These are phyloP conservation scores for Natator depressus DNA, from an alignment of 2,113 vertebrate genomes.

Conservation along the genomic window DNA sequence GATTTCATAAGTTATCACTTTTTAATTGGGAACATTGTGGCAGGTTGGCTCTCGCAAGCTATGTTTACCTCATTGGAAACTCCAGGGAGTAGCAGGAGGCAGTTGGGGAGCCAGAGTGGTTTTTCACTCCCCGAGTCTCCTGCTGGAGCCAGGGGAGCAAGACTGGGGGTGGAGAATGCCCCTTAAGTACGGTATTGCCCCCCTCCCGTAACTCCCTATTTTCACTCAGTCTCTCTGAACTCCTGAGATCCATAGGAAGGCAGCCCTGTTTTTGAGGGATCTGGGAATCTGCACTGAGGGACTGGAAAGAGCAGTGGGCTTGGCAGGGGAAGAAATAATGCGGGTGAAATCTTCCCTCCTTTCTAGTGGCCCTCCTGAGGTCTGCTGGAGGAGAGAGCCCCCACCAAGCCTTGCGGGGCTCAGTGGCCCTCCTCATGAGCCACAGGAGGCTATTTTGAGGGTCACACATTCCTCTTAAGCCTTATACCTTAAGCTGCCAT, in stretches of 20 bases:
- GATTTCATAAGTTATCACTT: conserved; percentile 22
- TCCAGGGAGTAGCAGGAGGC: conserved; percentile 3
- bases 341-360: neutral
- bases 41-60: conserved; percentile 16
- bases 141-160: neutral
- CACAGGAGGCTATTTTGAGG: neutral
- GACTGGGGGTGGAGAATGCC: neutral
- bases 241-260: neutral
- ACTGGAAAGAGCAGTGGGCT: neutral
- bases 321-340: neutral
- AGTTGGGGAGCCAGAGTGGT: neutral
- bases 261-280: neutral
- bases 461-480: neutral
- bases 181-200: neutral
- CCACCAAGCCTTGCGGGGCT: neutral
- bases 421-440: neutral
- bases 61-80: neutral
- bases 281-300: neutral
- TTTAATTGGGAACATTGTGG: conserved; percentile 52
- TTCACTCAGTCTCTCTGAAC: neutral
- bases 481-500: neutral
- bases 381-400: neutral
- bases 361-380: neutral
- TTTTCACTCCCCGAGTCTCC: neutral
- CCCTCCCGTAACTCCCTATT: neutral